Base-by-base conservation (phyloP, 2,113 vertebrate genomes). In the Muscicapa adusta region DNA sequence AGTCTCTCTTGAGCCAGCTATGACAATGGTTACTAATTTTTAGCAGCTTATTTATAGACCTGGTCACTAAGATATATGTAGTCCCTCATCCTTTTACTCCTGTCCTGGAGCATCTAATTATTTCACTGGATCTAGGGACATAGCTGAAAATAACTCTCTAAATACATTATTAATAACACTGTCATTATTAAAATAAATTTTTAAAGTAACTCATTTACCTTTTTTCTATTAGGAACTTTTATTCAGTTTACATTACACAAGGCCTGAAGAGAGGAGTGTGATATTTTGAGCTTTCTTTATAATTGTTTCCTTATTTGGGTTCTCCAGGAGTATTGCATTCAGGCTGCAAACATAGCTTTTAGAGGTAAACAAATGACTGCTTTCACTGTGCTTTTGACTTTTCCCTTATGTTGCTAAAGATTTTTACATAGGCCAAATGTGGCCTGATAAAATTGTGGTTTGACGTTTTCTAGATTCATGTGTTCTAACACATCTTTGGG, bases 21-120 rank as follows among this genome's bases (percentile, higher is more conserved):
- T 91, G 73, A 71, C 66, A 87, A 53, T 73, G 71, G 70, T 79
- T 92, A 66, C 88, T 90, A 84, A 92, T 80, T 85, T 94, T 93
- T 79, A 90, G 76, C 34, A 93, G 43, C 13, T 10, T 94, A 95
- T 96, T 96, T 92, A 88, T 96, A 89, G 94, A 96, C 79, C 50
- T 89, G 95, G 94, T 78, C 77, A 91, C 88, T 91, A 89, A 95
- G 93, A 96, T 93, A 18, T 62, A 85, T 85, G 80, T 60, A 87
- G 73, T 56, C 90, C 42, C 45, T 87, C 70, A 82, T 87, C 28
- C 62, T 93, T 92, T 65, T 91, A 65, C 76, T 82, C 47, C 45
- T 95, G 26, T 91, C 62, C 74, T 89, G 62, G 48, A 93, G 16
- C 53, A 38, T 38, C 50, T 31, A 91, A 89, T 94, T 85, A 92